Base-by-base conservation (phyloP, 2,888 invertebrate species). In the Brenthis ino region DNA sequence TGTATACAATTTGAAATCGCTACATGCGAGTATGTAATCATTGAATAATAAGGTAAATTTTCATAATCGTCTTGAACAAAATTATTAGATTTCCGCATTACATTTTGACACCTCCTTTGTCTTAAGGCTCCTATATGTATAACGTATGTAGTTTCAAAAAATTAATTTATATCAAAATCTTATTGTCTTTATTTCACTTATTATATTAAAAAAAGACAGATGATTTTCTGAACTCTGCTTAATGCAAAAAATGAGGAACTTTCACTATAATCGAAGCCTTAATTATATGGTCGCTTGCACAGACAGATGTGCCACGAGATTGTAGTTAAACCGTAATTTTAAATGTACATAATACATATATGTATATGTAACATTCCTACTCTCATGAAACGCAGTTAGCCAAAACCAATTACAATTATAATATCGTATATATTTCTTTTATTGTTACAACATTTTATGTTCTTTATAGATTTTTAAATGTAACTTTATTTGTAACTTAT, bases 261-360 rank as follows among this genome's bases (percentile, higher is more conserved):
- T 60, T 60, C 60, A 28, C 60, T 60, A 12, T 60, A 50, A 60
- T 60, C 8, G 11, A 50, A 33, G 33, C 16, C 60, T 50, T 60
- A 87, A 89, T 90, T 90, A 85, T 85, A 88, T 84, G 90, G 81
- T 87, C 82, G 80, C 80, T 81, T 84, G 81, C 76, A 72, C 77
- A 63, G 71, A 71, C 67, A 76, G 78, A 80, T 77, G 71, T 74
- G 65, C 68, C 72, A 70, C 64, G 75, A 70, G 85, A 87, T 88
- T 79, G 76, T 80, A 13, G 50, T 53, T 51, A 50, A 60, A 54
- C 24, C 5, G 12, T 28, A 11, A 60, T 50, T 28, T 60, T 50
- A 60, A 60, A 50, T 48, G 28, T n/a, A 28, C 28, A 28, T 28
- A 28, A 28, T 28, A 20, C 20, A 28, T 28, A 5, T 28, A 28